Evolutionary conservation across 2,113 vertebrate genomes (phyloP), one percentile per base, ranked within the genome.

Genomic region (Sinocyclocheilus maitianheensis): DNA sequence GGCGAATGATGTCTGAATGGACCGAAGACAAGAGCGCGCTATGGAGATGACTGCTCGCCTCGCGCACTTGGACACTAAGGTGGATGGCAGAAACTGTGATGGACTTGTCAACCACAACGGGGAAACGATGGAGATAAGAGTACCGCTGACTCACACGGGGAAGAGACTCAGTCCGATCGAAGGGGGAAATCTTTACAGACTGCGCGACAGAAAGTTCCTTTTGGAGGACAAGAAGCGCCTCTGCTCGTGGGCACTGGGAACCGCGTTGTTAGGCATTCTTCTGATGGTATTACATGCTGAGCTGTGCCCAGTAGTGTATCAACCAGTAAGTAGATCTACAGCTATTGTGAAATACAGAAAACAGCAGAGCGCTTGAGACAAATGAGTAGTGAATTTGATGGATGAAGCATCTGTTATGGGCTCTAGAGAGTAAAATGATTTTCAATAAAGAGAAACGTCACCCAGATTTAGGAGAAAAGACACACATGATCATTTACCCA

Each of bases 241-340:
- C 22, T 96, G 95, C 81, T 88, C 94, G 0, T 91, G 94, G 92
- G 91, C 94, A 51, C 80, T 96, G 90, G 93, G 90, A 75, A 87
- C 92, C 2, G 95, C 95, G 46, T 51, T 96, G 34, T 85, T 95
- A 6, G 96, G 96, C 46, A 95, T 96, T 14, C 72, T 95, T 77
- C 93, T 96, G 43, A 96, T 96, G 95, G 92, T 96, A 0, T 77
- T 95, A 84, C 95, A 96, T 86, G 92, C 94, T 0, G 96, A 96
- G 89, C 92, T 95, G 60, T 95, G 95, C 65, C 92, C 94, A 46
- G 77, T 88, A 30, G 80, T 93, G 51, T 92, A 93, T 37, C 65
- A 77, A 84, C 87, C 91, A 94, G 96, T 94, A 92, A 86, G 95
- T 94, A 71, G 12, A n/a, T 37, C 18, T 78, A 51, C 40, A 65